These are phyloP conservation scores for Manis crassicaudata DNA, from an alignment of 2,797 vertebrate species.

Conservation along the genomic window DNA sequence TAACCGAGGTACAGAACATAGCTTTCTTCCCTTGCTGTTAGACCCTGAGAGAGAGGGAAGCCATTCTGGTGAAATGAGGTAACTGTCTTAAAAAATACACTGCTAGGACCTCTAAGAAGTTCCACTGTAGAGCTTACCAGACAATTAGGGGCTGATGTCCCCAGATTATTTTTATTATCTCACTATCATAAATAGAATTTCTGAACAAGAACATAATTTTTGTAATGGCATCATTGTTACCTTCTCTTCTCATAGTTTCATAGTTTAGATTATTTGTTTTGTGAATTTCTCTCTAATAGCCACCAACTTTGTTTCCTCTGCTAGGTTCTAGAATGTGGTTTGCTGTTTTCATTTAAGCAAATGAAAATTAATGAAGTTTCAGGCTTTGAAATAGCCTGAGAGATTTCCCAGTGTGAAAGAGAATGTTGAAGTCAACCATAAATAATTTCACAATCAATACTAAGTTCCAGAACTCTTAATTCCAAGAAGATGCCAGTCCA, in stretches of 20 bases:
- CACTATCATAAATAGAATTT: neutral
- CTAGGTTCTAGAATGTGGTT: constrained; percentile 3
- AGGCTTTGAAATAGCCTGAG: neutral
- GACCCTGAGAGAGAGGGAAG: neutral
- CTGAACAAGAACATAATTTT: neutral
- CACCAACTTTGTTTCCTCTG: neutral
- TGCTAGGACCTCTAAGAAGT: neutral
- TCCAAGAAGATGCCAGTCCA: constrained; percentile 62
- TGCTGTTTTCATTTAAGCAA: constrained; percentile 30
- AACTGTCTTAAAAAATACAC: neutral
- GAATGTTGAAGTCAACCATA: constrained; percentile 40
- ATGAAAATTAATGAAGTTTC: constrained; percentile 29
- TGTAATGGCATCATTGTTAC: neutral
- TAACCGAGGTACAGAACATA: neutral
- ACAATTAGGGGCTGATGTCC: neutral
- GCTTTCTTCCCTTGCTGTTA: neutral
- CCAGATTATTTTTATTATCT: neutral
- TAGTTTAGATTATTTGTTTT: neutral
- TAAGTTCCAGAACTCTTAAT: constrained; percentile 62
- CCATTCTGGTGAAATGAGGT: neutral
- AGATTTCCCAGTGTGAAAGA: constrained; percentile 33
- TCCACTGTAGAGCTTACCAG: neutral
- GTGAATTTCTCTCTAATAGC: neutral
- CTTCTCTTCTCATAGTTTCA: neutral
- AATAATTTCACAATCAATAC: constrained; percentile 44